Evolutionary conservation across 1,140 invertebrate species (phyloP).

Genomic region (Oryzaephilus surinamensis): DNA sequence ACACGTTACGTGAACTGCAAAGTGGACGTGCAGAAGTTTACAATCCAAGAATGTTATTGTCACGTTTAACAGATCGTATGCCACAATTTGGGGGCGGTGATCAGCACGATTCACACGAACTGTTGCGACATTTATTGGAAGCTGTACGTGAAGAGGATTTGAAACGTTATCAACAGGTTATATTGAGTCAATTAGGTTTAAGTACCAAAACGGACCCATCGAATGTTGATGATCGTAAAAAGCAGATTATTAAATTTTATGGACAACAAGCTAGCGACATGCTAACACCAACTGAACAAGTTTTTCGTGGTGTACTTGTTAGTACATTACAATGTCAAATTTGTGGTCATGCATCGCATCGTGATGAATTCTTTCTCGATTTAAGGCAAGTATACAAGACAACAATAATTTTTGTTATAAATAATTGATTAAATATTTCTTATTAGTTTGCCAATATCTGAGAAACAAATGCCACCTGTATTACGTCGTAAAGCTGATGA

Average conservation of each 20-base stretch:
- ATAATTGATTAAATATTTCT: slow-evolving; percentile 10
- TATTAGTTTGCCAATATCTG: slow-evolving; percentile 69
- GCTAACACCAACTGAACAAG: slow-evolving; percentile 69
- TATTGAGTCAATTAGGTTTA: slow-evolving; percentile 47
- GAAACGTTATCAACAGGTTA: slow-evolving; percentile 64
- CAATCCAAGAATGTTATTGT: slow-evolving; percentile 61
- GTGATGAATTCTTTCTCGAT: slow-evolving; percentile 89
- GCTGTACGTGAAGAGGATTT: slow-evolving; percentile 62
- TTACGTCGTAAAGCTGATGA: slow-evolving; percentile 35
- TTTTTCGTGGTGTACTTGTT: slow-evolving; percentile 81
- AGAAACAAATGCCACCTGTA: slow-evolving; percentile 53
- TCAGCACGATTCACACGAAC: slow-evolving; percentile 94
- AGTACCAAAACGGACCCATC: slow-evolving; percentile 49
- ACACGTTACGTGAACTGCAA: slow-evolving; percentile 61
- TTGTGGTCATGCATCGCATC: slow-evolving; percentile 73
- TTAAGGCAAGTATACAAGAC: slow-evolving; percentile 54
- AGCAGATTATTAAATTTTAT: slow-evolving; percentile 68
- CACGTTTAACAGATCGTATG: slow-evolving; percentile 61
- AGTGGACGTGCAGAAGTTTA: slow-evolving; percentile 48
- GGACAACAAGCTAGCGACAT: slow-evolving; percentile 70
- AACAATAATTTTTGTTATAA: slow-evolving; percentile 1
- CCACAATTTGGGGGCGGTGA: slow-evolving; percentile 85
- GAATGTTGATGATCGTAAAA: slow-evolving; percentile 60
- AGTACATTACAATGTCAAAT: slow-evolving; percentile 84
- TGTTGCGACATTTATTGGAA: slow-evolving; percentile 81